These are phyloP conservation scores for Helicoverpa armigera DNA, from an alignment of 1,140 invertebrate species.

Conservation along the genomic window DNA sequence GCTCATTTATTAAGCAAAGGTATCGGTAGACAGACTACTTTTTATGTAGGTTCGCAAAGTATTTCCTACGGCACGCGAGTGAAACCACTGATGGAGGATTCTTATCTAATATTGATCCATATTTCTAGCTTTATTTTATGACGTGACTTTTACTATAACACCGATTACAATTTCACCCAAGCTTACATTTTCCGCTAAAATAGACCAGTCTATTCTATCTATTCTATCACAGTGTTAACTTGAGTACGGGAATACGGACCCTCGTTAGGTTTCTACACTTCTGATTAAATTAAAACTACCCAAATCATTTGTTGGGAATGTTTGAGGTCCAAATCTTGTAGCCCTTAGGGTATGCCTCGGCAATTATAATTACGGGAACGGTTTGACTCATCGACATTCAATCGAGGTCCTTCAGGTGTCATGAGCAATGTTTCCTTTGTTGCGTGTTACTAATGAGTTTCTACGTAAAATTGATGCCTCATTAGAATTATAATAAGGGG, in stretches of 20 bases:
- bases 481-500: not conserved
- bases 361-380: constrained; percentile 1
- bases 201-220: constrained; percentile 40
- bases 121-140: no score
- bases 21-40: no score
- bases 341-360: not conserved
- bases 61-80: no score
- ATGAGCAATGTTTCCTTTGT: constrained; percentile 5
- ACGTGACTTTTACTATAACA: not conserved
- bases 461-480: not conserved
- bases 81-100: no score
- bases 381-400: not conserved
- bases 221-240: constrained; percentile 48
- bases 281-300: constrained; percentile 60
- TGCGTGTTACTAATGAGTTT: not conserved
- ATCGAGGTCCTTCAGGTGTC: not conserved
- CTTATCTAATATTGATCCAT: no score
- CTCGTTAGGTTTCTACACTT: constrained; percentile 56
- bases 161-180: not conserved
- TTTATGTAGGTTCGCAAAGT: no score
- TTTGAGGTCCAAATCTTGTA: constrained; percentile 44
- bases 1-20: no score
- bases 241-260: constrained; percentile 45
- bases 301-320: constrained; percentile 52
- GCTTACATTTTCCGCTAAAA: not conserved